A percentile compares a stretch with the other conserved stretches of the same genome.
phyloP scores from a whole-genome alignment of 2,797 vertebrate species.

The Catostomus latipinnis region DNA sequence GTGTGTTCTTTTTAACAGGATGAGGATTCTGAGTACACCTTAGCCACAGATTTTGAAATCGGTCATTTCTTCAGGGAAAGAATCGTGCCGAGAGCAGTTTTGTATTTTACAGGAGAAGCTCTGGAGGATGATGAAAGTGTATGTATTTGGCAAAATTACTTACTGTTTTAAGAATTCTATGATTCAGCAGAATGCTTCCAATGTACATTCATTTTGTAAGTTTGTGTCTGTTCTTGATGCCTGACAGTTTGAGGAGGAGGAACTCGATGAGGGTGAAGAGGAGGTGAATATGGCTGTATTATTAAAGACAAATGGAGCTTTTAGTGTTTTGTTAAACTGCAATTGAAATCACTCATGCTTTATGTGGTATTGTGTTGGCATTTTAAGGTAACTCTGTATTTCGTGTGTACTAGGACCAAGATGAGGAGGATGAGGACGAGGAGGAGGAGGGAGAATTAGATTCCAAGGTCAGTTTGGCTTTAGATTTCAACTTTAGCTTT shows the following conservation, averaged over 20 bases:
- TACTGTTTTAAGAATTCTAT: background rate
- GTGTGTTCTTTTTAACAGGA: conserved; percentile 76
- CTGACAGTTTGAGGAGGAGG: conserved; percentile 94
- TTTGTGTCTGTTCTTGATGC: conserved; percentile 26
- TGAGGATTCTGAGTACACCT: conserved; percentile 92
- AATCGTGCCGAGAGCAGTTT: conserved; percentile 94
- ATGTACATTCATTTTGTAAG: background rate
- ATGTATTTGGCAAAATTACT: conserved; percentile 38
- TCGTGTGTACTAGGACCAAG: conserved; percentile 80
- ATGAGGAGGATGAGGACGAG: conserved; percentile 83
- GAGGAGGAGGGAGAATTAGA: conserved; percentile 88
- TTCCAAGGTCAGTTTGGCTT: conserved; percentile 82
- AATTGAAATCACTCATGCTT: background rate
- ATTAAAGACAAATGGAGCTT: background rate
- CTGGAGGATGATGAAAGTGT: conserved; percentile 97
- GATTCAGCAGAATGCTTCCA: background rate
- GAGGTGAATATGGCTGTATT: conserved; percentile 81
- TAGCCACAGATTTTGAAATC: conserved; percentile 96
- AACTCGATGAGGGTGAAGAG: conserved; percentile 94
- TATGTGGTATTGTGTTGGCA: background rate
- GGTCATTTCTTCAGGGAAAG: conserved; percentile 98
- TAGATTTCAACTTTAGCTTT: background rate
- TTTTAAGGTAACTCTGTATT: conserved; percentile 13
- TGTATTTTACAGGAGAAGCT: conserved; percentile 98
- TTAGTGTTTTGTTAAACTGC: conserved; percentile 4